These are phyloP conservation scores for Huso huso DNA, from an alignment of 2,797 vertebrate species.

Conservation along the genomic window DNA sequence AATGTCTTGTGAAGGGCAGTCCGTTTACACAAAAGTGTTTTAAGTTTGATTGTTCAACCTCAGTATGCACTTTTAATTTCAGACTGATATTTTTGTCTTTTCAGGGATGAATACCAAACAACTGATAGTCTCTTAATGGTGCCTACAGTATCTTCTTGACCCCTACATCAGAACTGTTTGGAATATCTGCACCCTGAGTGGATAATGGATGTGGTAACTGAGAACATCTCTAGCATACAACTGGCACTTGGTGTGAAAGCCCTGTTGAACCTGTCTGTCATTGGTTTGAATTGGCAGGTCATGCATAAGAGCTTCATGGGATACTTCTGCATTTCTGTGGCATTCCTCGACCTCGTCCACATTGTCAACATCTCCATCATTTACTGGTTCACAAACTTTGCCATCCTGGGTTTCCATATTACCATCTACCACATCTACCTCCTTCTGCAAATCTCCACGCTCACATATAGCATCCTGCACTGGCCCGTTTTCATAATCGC, in stretches of 20 bases:
- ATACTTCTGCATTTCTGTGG: slow-evolving; percentile 65
- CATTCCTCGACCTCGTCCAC: slow-evolving; percentile 53
- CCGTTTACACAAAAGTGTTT: no score
- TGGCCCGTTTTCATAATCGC: slow-evolving; percentile 57
- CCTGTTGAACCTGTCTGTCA: slow-evolving; percentile 55
- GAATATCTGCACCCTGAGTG: no score
- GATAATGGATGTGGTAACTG: no score
- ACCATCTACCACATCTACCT: slow-evolving; percentile 72
- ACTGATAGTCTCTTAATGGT: no score
- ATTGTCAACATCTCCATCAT: slow-evolving; percentile 47
- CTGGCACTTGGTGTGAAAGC: slow-evolving; percentile 65
- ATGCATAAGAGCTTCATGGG: slow-evolving; percentile 57
- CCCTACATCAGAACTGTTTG: no score
- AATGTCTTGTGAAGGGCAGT: no score
- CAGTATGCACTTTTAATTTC: no score
- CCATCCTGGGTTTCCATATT: slow-evolving; percentile 51
- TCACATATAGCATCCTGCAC: slow-evolving; percentile 52
- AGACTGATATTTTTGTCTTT: no score
- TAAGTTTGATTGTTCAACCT: no score
- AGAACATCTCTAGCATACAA: slow-evolving; percentile 31
- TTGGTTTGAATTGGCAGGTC: slow-evolving; percentile 47
- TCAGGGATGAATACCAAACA: no score
- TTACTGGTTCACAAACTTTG: slow-evolving; percentile 48
- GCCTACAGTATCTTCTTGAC: no score
- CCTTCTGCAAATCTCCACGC: slow-evolving; percentile 61